Conservation (phyloP, 2,888 invertebrate genomes). For the Heteromyza rotundicornis region DNA sequence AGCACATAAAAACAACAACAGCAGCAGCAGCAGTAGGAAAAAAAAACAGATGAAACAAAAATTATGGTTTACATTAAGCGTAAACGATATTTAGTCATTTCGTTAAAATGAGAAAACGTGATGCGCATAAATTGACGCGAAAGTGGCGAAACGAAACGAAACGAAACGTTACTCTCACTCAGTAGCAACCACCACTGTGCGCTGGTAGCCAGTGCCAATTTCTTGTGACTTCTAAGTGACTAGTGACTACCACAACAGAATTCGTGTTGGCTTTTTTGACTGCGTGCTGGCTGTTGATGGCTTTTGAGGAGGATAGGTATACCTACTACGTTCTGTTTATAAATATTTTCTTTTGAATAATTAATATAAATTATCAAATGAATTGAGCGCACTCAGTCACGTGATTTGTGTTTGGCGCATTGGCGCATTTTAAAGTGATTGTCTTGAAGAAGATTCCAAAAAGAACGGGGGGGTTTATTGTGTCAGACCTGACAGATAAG, state of each 20-base stretch:
- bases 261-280: too few relatives aligned
- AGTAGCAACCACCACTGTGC: too few relatives aligned
- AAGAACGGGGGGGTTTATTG: too few relatives aligned
- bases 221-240: not conserved
- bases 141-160: not conserved
- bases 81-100: conserved; percentile 61
- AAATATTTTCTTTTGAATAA: conserved; percentile 19
- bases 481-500: not conserved
- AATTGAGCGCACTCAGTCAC: conserved; percentile 13
- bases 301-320: not conserved
- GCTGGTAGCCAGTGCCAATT: not conserved
- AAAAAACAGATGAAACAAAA: too few relatives aligned
- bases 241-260: not conserved
- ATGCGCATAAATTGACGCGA: conserved; percentile 54
- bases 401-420: conserved; percentile 11
- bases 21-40: too few relatives aligned
- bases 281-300: not conserved
- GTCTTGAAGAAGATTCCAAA: too few relatives aligned
- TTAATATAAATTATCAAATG: conserved; percentile 38
- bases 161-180: not conserved
- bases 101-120: conserved; percentile 60
- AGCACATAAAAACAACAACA: too few relatives aligned
- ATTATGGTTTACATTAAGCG: conserved; percentile 40
- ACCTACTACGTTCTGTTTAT: not conserved
- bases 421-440: too few relatives aligned